Evolutionary conservation across 2,113 vertebrate genomes (phyloP), one percentile per base, ranked within the genome.

Genomic region (Nannobrachium achirus): DNA sequence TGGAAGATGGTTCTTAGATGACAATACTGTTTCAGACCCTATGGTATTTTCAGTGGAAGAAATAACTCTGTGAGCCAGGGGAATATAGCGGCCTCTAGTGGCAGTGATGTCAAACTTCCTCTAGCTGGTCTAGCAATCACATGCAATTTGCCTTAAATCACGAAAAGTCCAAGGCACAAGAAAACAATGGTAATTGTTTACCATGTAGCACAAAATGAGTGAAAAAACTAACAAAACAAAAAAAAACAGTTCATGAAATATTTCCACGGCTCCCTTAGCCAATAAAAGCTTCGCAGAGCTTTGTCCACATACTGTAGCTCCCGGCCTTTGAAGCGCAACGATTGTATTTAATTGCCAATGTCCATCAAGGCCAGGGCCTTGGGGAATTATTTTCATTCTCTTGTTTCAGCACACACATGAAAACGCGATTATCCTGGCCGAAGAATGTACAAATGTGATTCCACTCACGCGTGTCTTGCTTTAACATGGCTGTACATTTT

Each of bases 361-460:
- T 88, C 82, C 76, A 53, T 90, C 81, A 84, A 74, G 52, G 70
- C 70, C 53, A 38, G 40, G 11, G 42, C 62, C 78, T 25, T 7
- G 2, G 41, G 83, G 70, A 73, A 75, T 75, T 69, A 45, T 66
- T 85, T 83, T 83, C 66, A 67, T 70, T 73, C 61, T 67, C 73
- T 16, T 8, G 56, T 81, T 42, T 76, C 55, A 69, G 48, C 78
- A 16, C 45, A 74, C 78, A 76, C 69, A 89, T 89, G 85, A 74
- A 84, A 85, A 87, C 83, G 75, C 70, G 86, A 86, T 91, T 83
- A 88, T 83, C 66, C 45, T 68, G 33, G 56, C 61, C 73, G 10
- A 63, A 14, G 64, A 82, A 74, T 58, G 55, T 77, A 62, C 71
- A 78, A 81, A 81, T 75, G 76, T 76, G 57, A 75, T 80, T 58